phyloP scores from a whole-genome alignment of 2,797 vertebrate genomes.

The Microctenopoma lineatum region DNA sequence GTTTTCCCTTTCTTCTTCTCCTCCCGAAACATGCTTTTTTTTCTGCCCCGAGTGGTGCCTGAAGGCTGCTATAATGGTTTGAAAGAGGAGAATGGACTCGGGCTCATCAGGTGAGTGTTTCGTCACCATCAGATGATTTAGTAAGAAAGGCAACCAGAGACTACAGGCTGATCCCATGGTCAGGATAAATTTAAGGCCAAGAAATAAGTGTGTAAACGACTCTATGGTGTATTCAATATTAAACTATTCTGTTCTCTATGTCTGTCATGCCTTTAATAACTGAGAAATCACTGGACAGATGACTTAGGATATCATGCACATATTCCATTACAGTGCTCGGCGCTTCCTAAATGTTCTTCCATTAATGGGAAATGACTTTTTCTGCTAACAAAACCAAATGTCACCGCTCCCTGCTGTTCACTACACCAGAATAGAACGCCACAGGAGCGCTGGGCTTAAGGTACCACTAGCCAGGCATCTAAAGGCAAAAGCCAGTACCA shows the following conservation, averaged over 20 bases:
- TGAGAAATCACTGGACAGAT: background rate
- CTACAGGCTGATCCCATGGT: background rate
- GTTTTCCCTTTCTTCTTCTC: no score
- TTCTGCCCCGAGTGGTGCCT: no score
- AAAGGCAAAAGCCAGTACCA: slow-evolving; percentile 33
- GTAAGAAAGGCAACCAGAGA: background rate
- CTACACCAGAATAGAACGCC: slow-evolving; percentile 23
- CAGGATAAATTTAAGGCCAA: no score
- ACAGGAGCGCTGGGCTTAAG: slow-evolving; percentile 30
- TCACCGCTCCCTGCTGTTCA: slow-evolving; percentile 40
- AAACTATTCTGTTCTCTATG: no score
- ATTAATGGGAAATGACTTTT: slow-evolving; percentile 3
- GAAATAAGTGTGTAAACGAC: no score
- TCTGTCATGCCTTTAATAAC: background rate
- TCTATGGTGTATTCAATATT: no score
- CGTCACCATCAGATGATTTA: background rate
- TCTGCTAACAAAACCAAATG: slow-evolving; percentile 41
- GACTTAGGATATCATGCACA: background rate
- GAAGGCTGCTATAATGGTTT: no score
- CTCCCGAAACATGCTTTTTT: no score
- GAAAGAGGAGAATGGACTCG: no score
- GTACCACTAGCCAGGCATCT: slow-evolving; percentile 4
- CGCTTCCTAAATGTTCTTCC: background rate
- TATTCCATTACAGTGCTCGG: background rate
- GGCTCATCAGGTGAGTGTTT: background rate